Evolutionary conservation across 2,113 vertebrate species (phyloP), one percentile per base, ranked within the genome.

Genomic region (Ophiodon elongatus): DNA sequence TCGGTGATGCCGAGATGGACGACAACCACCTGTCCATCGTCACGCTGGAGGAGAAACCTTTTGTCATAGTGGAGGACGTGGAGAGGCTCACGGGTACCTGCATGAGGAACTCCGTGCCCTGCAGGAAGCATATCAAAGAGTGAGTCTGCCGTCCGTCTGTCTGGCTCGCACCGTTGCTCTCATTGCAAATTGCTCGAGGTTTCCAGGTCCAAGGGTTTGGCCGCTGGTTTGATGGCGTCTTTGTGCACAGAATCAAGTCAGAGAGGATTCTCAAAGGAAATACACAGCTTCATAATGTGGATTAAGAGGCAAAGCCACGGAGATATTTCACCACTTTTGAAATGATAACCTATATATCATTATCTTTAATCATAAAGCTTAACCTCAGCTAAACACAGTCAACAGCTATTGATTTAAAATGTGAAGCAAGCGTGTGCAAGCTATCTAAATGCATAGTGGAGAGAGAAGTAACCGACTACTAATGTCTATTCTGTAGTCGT

Each of bases 21-120:
- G 97, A 99, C 92, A 99, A 98, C 93, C 98, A 99, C 79, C 93
- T 99, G 92, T 98, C 96, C 92, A 98, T 99, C 2, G 98, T 99
- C 86, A 99, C 98, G n/a, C 90, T 99, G 78, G 98, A 99, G 93
- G 98, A 99, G 93, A 97, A 97, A 56, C 98, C 98, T 0, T 99
- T 99, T 21, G 98, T 99, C 72, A 97, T 99, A 0, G 98, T 99
- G 79, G 98, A 99, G 79, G 97, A 99, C 17, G 97, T 99, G 71
- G 98, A 99, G 82, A 96, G 97, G 1, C 93, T 99, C 79, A 99
- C 98, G 0, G 98, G 98, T 45, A 98, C 98, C 0, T 99, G 98
- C 83, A 98, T 99, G 77, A 96, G 98, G 87, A 99, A 99, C 93
- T 99, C 98, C 0, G 98, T 99, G 70, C 98, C 98, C 0, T 99